Base-by-base conservation (phyloP, 92 coral and sea anemone genomes). In the Zoanthus sociatus region DNA sequence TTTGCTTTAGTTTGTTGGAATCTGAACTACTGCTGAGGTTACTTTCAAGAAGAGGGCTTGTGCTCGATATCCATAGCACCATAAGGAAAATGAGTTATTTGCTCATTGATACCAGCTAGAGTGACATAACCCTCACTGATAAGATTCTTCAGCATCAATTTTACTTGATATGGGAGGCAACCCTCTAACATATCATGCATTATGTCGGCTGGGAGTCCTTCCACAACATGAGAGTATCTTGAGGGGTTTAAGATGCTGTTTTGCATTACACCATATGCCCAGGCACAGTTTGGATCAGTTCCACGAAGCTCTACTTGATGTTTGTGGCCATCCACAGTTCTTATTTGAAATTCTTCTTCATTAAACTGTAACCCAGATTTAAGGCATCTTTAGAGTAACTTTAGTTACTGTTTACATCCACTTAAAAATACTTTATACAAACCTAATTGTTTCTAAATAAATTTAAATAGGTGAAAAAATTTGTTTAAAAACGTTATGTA, bases 141-240 rank as follows among this genome's bases (percentile, higher is more conserved):
- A 68, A 0, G 30, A 0, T 26, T 42, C 11, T 68, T 68, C 13
- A 26, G 44, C 44, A 68, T 7, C 10, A 68, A 44, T 8, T 68
- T 68, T 12, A 26, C 73, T 7, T 68, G 9, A 26, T 26, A 32
- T 7, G 71, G 71, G 9, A 66, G 12, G 7, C 10, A 32, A 18
- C 71, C 71, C 12, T 66, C 71, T n/a, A 66, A 44, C 53, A 92
- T 46, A 53, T 90, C 92, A 81, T 90, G 95, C 95, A 93, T 92
- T 7, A 90, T 85, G 55, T 92, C 93, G 18, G 92, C 74, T 60
- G 95, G 88, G 33, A 93, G 92, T 5, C 93, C 95, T 37, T 74
- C 93, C 54, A 93, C 87, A 0, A 93, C 93, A 85, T 93, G 95
- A 66, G 83, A 93, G 74, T 87, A 90, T 33, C 79, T 77, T 10